phyloP scores from a whole-genome alignment of 2,113 vertebrate species.

The Laticauda colubrina region DNA sequence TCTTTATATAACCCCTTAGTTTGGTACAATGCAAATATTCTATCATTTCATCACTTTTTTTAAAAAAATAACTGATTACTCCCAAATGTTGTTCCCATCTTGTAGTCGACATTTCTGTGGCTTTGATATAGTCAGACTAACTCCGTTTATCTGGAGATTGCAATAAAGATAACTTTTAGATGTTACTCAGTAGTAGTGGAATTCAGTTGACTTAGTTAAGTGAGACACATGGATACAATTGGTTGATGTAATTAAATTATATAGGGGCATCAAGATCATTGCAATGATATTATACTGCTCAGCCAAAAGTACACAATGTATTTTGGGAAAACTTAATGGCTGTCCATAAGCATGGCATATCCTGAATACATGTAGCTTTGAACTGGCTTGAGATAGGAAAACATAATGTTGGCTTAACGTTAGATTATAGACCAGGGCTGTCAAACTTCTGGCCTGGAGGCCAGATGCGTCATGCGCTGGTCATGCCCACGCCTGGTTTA shows the following conservation, averaged over 20 bases:
- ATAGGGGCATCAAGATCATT: conserved; percentile 46
- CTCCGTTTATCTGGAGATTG: neutral
- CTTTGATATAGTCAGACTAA: neutral
- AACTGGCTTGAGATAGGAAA: neutral
- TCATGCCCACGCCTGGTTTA: too few relatives aligned
- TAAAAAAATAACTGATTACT: neutral
- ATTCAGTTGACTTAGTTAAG: conserved; percentile 32
- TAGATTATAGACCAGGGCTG: neutral
- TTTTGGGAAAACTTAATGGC: conserved; percentile 47
- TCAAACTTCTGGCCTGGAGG: too few relatives aligned
- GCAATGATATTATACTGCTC: conserved; percentile 46
- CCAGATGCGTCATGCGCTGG: too few relatives aligned
- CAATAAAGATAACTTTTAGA: neutral
- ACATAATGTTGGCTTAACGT: neutral
- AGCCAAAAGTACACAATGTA: conserved; percentile 36
- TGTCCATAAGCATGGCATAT: conserved; percentile 13
- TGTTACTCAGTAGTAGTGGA: conserved; percentile 1
- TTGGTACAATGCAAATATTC: neutral
- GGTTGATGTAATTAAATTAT: conserved; percentile 49
- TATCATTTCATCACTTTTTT: neutral
- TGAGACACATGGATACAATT: conserved; percentile 23
- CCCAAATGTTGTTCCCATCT: neutral
- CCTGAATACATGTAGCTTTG: neutral
- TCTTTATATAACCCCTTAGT: neutral
- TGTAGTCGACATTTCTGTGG: neutral